Conservation (phyloP, 1,140 invertebrate genomes). For the Pachypeltis micranthus region DNA sequence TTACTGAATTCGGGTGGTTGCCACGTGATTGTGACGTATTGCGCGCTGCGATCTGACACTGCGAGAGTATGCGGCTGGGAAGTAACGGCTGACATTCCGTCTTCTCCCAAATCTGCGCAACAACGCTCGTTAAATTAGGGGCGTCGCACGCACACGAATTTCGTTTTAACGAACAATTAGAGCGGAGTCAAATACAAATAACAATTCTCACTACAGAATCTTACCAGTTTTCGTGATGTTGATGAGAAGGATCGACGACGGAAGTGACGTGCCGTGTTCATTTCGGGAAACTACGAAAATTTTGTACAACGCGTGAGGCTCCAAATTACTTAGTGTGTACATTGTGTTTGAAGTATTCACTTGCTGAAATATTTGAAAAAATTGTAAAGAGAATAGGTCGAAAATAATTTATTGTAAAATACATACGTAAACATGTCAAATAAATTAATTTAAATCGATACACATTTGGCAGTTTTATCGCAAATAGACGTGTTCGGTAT, state of each 20-base stretch:
- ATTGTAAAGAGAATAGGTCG: no score
- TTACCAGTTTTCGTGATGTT: slow-evolving; percentile 49
- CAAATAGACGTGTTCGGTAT: no score
- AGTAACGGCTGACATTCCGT: slow-evolving; percentile 45
- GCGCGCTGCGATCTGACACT: slow-evolving; percentile 60
- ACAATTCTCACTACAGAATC: background rate
- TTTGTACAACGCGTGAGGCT: slow-evolving; percentile 52
- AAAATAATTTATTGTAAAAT: no score
- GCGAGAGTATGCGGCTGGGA: slow-evolving; percentile 64
- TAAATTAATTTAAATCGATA: no score
- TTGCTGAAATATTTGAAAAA: slow-evolving; percentile 51
- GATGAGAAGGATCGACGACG: slow-evolving; percentile 62
- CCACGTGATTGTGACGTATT: slow-evolving; percentile 64
- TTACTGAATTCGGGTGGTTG: slow-evolving; percentile 66
- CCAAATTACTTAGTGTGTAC: slow-evolving; percentile 45
- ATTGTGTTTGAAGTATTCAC: slow-evolving; percentile 50
- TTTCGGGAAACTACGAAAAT: slow-evolving; percentile 64
- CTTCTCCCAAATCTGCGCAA: slow-evolving; percentile 31
- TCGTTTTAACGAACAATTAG: background rate
- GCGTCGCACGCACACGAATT: background rate
- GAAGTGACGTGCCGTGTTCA: slow-evolving; percentile 57
- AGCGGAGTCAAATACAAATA: background rate
- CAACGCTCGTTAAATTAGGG: background rate
- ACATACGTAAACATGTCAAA: no score
- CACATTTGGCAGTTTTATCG: no score